Base-by-base conservation (phyloP, 92 coral and sea anemone species). In the Epizoanthus ramosus region DNA sequence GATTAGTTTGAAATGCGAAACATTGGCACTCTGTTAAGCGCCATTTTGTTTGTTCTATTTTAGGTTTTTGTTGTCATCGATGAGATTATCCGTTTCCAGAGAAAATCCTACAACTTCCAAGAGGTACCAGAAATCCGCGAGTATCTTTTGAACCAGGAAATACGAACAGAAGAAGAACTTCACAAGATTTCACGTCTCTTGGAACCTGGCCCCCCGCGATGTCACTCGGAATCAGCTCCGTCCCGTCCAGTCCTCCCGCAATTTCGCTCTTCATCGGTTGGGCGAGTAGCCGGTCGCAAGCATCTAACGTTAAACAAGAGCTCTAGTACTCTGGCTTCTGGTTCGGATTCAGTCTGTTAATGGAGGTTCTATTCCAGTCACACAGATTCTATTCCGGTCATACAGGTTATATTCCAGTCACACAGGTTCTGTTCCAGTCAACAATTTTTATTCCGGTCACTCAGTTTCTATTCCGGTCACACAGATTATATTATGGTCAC, bases 91-190 rank as follows among this genome's bases (percentile, higher is more conserved):
- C 93, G 95, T 61, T 96, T 94, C 83, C 99, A 96, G 85, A 88
- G 88, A 69, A 95, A 96, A 31, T 90, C 94, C 41, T 96, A 92
- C 71, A 94, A 96, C 80, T 96, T 94, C 71, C 98, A 94, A 73
- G 97, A 94, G 91, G 99, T 96, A 10, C 59, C 98, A 0, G 99
- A 96, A 88, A 83, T 96, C 37, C 92, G 92, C 21, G 96, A 94
- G 58, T 94, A 85, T 82, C 91, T 96, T 25, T 80, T 94, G 24
- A 92, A 90, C 82, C 95, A 94, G 23, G 88, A 96, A 31, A 68
- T 89, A 23, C 83, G 92, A 79, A 92, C 99, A 7, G 99, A 94
- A 74, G 97, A 91, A 39, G 98, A 96, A 43, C 88, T 96, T 63
- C 93, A 96, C 85, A 90, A 87, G 63, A 91, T 96, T 65, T 96